These are phyloP conservation scores for Podarcis siculus DNA, from an alignment of 2,797 vertebrate species.

Conservation along the genomic window DNA sequence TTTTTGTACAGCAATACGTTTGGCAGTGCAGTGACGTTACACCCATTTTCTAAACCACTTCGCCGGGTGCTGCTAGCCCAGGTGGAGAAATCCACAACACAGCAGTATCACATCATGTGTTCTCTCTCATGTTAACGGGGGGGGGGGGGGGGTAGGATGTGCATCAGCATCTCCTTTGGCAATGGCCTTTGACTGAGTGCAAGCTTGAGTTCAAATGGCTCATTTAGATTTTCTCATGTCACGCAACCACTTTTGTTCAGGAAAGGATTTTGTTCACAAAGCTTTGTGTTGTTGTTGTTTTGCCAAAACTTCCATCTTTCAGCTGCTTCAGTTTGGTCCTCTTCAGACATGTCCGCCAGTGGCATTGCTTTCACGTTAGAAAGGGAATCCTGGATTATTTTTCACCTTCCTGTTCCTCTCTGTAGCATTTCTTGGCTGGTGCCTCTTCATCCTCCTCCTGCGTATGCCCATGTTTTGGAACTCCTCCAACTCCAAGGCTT, in stretches of 20 bases:
- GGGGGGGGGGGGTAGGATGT: too few relatives aligned
- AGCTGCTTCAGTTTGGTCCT: conserved; percentile 82
- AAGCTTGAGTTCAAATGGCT: not conserved
- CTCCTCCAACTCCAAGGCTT: conserved; percentile 94
- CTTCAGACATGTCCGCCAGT: conserved; percentile 84
- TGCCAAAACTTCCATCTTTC: conserved; percentile 82
- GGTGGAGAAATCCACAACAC: not conserved
- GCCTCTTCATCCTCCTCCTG: conserved; percentile 80
- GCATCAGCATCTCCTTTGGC: not conserved
- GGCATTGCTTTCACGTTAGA: conserved; percentile 87
- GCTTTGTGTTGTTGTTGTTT: conserved; percentile 84
- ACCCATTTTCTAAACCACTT: not conserved
- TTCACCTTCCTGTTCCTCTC: conserved; percentile 92
- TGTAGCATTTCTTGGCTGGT: conserved; percentile 82
- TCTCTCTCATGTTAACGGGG: not conserved
- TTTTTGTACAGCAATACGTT: not conserved
- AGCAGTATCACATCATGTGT: conserved; percentile 16
- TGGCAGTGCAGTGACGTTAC: not conserved
- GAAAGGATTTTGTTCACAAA: conserved; percentile 90
- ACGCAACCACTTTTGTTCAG: conserved; percentile 62
- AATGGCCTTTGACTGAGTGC: too few relatives aligned
- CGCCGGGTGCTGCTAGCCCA: not conserved
- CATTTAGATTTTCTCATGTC: conserved; percentile 2
- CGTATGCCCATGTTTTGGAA: conserved; percentile 85
- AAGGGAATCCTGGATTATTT: conserved; percentile 91